Base-by-base conservation (phyloP, 2,113 vertebrate species). In the Lynx canadensis region DNA sequence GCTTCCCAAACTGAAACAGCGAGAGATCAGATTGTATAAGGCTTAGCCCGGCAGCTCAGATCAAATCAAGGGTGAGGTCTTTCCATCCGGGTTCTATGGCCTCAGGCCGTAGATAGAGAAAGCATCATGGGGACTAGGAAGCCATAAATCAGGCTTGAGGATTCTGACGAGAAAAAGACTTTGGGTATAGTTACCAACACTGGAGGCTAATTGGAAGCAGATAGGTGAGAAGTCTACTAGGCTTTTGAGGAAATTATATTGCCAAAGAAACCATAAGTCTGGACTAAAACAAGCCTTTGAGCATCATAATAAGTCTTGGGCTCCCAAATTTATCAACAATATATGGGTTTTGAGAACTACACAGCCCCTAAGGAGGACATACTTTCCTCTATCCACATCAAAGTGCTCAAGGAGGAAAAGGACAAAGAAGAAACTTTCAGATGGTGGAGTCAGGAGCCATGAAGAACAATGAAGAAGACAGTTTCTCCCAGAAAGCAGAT, bases 11-110 rank as follows among this genome's bases (percentile, higher is more conserved):
- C 21, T 63, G 57, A 92, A 82, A 93, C 6, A 81, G 55, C 76
- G 96, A 91, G 90, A 86, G 71, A 57, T 91, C 91, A 52, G 79
- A 97, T 6, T 57, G 93, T 87, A 36, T 73, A 80, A 92, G 57
- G 87, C 52, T 71, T 41, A 92, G 48, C 16, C 80, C 82, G 85
- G 29, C 4, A 41, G 71, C 69, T 81, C 76, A 97, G 65, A 88
- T 60, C 63, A 83, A 78, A 68, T 80, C 74, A 82, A 93, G 66
- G 89, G 45, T 45, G 89, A 95, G 23, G 21, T 71, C 87, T 92
- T 84, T 19, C 57, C 52, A 4, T 52, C n/a, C 45, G 63, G 60
- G 21, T 10, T 73, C 2, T 7, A 31, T 41, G 18, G 52, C 57
- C 48, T 78, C 36, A 48, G 29, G 25, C 33, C 8, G 31, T 57